phyloP scores from a whole-genome alignment of 1,140 invertebrate species.

The Condylostylus longicornis region DNA sequence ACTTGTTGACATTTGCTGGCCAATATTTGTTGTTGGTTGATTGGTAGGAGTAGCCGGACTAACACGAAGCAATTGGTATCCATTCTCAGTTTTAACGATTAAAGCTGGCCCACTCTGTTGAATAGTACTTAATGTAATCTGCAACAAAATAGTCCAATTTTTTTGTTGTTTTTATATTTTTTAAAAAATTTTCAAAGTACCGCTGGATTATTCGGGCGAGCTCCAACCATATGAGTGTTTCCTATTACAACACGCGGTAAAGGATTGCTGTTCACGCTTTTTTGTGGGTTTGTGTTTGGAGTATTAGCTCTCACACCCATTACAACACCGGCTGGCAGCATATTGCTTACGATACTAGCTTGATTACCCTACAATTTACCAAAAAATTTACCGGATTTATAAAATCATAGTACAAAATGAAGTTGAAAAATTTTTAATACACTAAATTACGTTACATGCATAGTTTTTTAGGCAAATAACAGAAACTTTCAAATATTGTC shows the following conservation, averaged over 20 bases:
- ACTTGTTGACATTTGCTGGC: conserved; percentile 23
- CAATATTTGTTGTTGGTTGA: conserved; percentile 34
- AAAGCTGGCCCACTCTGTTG: conserved; percentile 68
- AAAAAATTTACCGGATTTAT: background rate
- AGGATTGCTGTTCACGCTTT: conserved; percentile 51
- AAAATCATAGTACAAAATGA: too few relatives aligned
- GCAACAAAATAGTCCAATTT: conserved; percentile 30
- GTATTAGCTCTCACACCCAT: conserved; percentile 63
- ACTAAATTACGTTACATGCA: too few relatives aligned
- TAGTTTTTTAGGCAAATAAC: too few relatives aligned
- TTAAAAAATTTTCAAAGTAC: conserved; percentile 39
- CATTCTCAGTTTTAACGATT: conserved; percentile 87
- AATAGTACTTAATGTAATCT: conserved; percentile 70
- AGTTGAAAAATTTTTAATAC: too few relatives aligned
- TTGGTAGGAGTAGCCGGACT: conserved; percentile 49
- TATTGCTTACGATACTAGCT: conserved; percentile 28
- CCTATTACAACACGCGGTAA: conserved; percentile 60
- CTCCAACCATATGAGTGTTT: conserved; percentile 61
- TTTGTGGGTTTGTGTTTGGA: conserved; percentile 50
- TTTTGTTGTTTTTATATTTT: background rate
- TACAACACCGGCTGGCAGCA: conserved; percentile 62
- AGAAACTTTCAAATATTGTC: too few relatives aligned
- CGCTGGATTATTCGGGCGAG: conserved; percentile 59
- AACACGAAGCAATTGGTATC: conserved; percentile 78
- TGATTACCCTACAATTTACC: conserved; percentile 21